phyloP scores from a whole-genome alignment of 2,113 vertebrate genomes.

The Petaurus breviceps region DNA sequence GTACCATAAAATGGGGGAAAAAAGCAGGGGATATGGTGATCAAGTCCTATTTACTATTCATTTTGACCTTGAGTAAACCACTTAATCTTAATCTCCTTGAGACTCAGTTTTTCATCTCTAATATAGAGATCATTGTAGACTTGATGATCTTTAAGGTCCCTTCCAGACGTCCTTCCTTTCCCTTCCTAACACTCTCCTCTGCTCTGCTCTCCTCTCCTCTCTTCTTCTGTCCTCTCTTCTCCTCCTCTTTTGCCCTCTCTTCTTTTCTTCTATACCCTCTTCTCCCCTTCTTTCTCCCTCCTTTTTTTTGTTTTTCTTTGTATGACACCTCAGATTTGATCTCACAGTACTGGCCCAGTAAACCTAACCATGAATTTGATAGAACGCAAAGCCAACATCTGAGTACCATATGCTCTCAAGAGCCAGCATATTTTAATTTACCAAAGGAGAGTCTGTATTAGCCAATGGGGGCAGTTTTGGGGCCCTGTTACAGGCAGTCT shows the following conservation, averaged over 20 bases:
- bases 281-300: background rate
- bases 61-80: background rate
- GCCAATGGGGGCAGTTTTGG: background rate
- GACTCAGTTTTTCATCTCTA: background rate
- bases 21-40: background rate
- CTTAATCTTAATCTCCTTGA: too few species aligned
- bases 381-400: background rate
- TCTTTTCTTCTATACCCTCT: background rate
- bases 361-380: background rate
- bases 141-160: background rate
- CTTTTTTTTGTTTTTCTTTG: slow-evolving; percentile 1
- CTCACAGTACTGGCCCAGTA: background rate
- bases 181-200: background rate
- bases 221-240: background rate
- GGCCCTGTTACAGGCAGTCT: background rate
- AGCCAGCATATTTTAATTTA: background rate
- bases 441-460: background rate
- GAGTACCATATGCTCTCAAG: background rate
- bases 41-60: background rate
- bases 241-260: background rate
- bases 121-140: background rate
- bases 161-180: background rate
- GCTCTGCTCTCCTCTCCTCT: background rate
- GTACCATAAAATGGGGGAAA: background rate
- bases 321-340: slow-evolving; percentile 29